Conservation (phyloP, 2,113 vertebrate species). For the Myrmecophaga tridactyla region DNA sequence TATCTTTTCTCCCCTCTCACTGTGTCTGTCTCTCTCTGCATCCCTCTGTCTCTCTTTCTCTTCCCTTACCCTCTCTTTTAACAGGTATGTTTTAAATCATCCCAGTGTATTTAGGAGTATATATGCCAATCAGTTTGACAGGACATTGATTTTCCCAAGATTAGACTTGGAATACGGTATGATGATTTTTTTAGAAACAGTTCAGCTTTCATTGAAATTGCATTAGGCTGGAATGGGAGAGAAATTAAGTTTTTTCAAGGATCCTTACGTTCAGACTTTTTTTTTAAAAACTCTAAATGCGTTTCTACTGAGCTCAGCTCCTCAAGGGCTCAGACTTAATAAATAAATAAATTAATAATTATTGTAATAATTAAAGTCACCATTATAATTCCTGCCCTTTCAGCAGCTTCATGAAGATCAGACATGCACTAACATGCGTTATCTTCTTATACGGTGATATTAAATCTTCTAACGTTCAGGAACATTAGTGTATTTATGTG, state of each 20-base stretch:
- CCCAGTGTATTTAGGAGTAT: not conserved
- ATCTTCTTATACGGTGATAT: not conserved
- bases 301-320: not conserved
- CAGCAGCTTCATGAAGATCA: not conserved
- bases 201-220: not conserved
- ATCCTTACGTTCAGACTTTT: not conserved
- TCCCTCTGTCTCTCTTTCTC: too few relatives aligned
- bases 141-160: slow-evolving; percentile 49
- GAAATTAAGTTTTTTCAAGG: not conserved
- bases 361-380: not conserved
- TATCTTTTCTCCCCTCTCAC: not conserved
- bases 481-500: not conserved
- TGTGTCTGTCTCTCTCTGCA: too few relatives aligned
- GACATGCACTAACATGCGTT: not conserved
- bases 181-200: slow-evolving; percentile 17
- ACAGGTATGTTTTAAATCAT: slow-evolving; percentile 16
- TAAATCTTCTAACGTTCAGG: not conserved
- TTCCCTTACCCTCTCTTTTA: not conserved
- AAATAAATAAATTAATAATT: too few relatives aligned
- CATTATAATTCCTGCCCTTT: not conserved
- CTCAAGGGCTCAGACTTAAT: not conserved
- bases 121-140: slow-evolving; percentile 37
- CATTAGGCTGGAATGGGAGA: not conserved
- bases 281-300: not conserved
- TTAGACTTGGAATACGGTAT: not conserved